A percentile compares a stretch with the other conserved stretches of the same genome.
Conservation (phyloP, 2,797 vertebrate species). For the Spinibarbus caldwelli region DNA sequence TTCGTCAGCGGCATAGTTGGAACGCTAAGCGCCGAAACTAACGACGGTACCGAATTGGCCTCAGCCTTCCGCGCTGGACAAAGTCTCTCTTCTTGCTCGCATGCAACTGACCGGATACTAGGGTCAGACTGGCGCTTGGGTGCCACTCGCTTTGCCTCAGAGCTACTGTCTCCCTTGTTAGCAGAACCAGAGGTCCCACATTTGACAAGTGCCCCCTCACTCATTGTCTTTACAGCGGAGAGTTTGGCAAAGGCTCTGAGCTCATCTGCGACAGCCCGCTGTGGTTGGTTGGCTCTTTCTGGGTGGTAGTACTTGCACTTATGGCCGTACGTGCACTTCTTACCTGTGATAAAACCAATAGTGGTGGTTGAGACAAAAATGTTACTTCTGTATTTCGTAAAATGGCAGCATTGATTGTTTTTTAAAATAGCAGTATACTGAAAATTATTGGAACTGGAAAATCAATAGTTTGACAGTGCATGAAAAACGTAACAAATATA, state of each 20-base stretch:
- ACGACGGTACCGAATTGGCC: constrained; percentile 94
- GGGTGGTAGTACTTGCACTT: constrained; percentile 99
- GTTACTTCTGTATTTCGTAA: not conserved
- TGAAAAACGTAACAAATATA: not conserved
- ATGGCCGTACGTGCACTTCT: constrained; percentile 99
- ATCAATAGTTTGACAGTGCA: not conserved
- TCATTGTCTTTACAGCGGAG: constrained; percentile 98
- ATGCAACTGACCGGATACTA: constrained; percentile 93
- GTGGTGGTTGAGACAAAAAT: constrained; percentile 9
- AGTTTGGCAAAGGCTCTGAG: constrained; percentile 97
- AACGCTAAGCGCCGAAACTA: constrained; percentile 96
- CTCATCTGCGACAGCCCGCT: constrained; percentile 96
- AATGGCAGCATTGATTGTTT: not conserved
- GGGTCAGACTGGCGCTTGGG: constrained; percentile 98
- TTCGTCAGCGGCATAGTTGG: constrained; percentile 94
- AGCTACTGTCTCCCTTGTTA: constrained; percentile 84
- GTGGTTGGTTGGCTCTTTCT: constrained; percentile 95
- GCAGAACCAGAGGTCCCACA: constrained; percentile 80
- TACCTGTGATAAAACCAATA: constrained; percentile 80
- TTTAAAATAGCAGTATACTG: not conserved
- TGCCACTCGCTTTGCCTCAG: constrained; percentile 92
- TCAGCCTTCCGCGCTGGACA: constrained; percentile 89
- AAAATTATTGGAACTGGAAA: not conserved
- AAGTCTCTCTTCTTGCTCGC: constrained; percentile 91
- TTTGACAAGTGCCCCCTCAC: constrained; percentile 93